Conservation (phyloP, 2,113 vertebrate species). For the Procavia capensis region DNA sequence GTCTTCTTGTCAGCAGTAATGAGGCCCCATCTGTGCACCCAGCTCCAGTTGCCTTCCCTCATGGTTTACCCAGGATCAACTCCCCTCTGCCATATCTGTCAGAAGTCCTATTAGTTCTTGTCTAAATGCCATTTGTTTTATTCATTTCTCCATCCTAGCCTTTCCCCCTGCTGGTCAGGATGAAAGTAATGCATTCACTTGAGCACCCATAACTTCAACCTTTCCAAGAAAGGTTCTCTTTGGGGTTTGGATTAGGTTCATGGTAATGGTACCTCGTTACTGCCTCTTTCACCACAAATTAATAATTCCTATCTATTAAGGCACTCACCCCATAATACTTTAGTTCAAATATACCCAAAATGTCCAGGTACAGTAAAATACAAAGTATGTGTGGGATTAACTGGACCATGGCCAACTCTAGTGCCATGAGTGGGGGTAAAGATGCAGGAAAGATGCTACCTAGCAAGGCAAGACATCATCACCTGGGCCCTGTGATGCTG, state of each 20-base stretch:
- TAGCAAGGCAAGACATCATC: slow-evolving; percentile 28
- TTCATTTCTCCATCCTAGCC: neutral
- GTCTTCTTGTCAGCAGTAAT: slow-evolving; percentile 38
- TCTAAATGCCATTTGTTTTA: slow-evolving; percentile 34
- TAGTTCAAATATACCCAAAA: slow-evolving; percentile 50
- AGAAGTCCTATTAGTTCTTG: slow-evolving; percentile 36
- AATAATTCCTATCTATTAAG: slow-evolving; percentile 50
- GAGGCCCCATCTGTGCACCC: slow-evolving; percentile 48
- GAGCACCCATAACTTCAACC: neutral
- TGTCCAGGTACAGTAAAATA: slow-evolving; percentile 28
- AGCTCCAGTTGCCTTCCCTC: slow-evolving; percentile 41
- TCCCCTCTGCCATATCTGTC: neutral
- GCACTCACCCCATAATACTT: slow-evolving; percentile 53
- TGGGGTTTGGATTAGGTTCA: slow-evolving; percentile 45
- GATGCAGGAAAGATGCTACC: slow-evolving; percentile 25
- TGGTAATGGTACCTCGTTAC: neutral
- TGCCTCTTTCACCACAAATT: slow-evolving; percentile 27
- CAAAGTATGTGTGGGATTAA: slow-evolving; percentile 47
- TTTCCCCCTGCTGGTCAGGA: neutral
- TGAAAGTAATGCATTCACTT: slow-evolving; percentile 38
- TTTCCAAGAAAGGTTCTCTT: neutral
- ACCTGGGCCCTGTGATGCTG: neutral
- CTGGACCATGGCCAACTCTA: slow-evolving; percentile 46
- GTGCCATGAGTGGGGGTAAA: neutral
- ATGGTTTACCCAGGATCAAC: slow-evolving; percentile 47